phyloP scores from a whole-genome alignment of 2,113 vertebrate species.

The Nematolebias whitei region DNA sequence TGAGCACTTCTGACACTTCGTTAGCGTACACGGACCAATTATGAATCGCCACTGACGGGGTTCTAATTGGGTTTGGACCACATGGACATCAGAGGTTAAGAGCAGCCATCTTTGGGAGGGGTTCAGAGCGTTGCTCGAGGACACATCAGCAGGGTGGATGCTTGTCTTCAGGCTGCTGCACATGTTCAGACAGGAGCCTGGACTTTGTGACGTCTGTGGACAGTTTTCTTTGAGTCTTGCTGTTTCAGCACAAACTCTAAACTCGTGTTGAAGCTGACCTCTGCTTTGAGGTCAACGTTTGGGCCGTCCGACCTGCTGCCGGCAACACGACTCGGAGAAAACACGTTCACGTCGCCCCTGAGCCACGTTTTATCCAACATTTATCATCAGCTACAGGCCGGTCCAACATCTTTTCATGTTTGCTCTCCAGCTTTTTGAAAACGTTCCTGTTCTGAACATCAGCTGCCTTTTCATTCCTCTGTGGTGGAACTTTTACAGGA shows the following conservation, averaged over 20 bases:
- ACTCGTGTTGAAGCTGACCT: not conserved
- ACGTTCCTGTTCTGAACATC: no score
- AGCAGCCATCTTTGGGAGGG: not conserved
- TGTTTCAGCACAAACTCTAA: not conserved
- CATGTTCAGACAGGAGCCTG: not conserved
- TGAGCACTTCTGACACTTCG: not conserved
- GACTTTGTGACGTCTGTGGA: not conserved
- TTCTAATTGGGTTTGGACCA: not conserved
- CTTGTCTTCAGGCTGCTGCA: not conserved
- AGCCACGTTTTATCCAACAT: no score
- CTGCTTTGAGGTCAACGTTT: accelerated
- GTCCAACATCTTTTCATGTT: no score
- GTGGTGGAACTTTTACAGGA: no score
- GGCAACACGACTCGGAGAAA: not conserved
- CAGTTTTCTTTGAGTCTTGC: not conserved
- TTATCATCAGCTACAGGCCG: no score
- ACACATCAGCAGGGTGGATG: not conserved
- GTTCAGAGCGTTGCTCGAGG: slow-evolving; percentile 12
- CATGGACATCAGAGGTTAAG: slow-evolving; percentile 11
- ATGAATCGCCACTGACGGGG: not conserved
- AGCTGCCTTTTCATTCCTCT: no score
- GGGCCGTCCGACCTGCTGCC: accelerated
- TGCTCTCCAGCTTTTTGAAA: no score
- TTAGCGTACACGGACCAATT: not conserved
- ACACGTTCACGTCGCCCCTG: not conserved